These are phyloP conservation scores for Jordanella pulchra DNA, from an alignment of 2,797 vertebrate genomes.

Conservation along the genomic window DNA sequence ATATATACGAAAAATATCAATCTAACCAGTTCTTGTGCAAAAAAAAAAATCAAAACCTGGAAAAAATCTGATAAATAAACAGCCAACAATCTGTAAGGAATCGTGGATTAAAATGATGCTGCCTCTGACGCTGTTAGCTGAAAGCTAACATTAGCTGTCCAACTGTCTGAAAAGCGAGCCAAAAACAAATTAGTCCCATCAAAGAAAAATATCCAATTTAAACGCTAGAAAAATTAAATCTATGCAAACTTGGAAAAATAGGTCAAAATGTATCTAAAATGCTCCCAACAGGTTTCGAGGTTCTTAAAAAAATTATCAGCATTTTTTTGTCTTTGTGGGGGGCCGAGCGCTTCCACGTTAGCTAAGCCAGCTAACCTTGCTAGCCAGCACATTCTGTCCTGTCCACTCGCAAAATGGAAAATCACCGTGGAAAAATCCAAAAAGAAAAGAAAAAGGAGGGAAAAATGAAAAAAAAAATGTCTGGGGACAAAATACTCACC, in stretches of 20 bases:
- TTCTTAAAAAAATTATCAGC: constrained; percentile 50
- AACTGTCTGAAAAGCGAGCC: constrained; percentile 44
- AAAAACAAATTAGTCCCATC: constrained; percentile 64
- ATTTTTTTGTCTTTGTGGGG: constrained; percentile 35
- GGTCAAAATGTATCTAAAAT: constrained; percentile 43
- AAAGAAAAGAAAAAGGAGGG: constrained; percentile 72
- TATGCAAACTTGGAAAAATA: constrained; percentile 53
- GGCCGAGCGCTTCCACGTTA: constrained; percentile 41
- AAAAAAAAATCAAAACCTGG: constrained; percentile 64
- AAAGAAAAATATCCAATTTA: constrained; percentile 59
- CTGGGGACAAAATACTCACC: constrained; percentile 84
- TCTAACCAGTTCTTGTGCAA: constrained; percentile 44
- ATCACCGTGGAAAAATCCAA: constrained; percentile 71
- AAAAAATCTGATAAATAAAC: constrained; percentile 26
- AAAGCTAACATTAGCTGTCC: constrained; percentile 45
- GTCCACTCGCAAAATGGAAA: constrained; percentile 70
- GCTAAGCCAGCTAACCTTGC: constrained; percentile 58
- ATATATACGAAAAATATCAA: constrained; percentile 46
- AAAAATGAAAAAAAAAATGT: constrained; percentile 76
- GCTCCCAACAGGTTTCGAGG: constrained; percentile 56
- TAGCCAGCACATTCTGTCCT: constrained; percentile 62
- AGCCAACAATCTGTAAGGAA: constrained; percentile 26
- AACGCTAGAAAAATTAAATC: constrained; percentile 62
- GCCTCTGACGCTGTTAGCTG: constrained; percentile 26
- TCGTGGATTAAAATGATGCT: constrained; percentile 24